phyloP scores from a whole-genome alignment of 1,140 invertebrate species.

The Ptiloglossa arizonensis region DNA sequence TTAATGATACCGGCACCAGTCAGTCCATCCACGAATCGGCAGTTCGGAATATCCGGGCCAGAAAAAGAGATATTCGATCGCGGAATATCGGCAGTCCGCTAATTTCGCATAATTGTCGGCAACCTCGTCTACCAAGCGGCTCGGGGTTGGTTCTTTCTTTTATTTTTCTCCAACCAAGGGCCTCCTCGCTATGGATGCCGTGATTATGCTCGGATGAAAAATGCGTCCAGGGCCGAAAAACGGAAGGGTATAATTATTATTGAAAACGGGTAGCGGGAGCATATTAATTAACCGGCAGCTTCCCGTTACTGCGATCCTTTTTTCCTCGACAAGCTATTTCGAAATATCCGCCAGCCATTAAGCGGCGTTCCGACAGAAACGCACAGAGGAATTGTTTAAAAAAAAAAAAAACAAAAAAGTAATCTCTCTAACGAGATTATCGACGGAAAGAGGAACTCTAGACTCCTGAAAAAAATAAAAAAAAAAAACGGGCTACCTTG shows the following conservation, averaged over 20 bases:
- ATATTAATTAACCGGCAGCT: conserved; percentile 33
- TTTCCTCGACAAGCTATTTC: not conserved
- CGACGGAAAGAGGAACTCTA: not conserved
- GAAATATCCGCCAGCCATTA: not conserved
- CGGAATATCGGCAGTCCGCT: conserved; percentile 50
- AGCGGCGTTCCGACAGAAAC: not conserved
- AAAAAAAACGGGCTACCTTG: not conserved
- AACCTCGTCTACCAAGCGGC: conserved; percentile 33
- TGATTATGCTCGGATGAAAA: conserved; percentile 49
- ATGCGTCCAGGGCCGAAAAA: not conserved
- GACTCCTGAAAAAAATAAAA: no score
- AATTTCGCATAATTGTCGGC: conserved; percentile 55
- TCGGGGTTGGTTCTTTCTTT: not conserved
- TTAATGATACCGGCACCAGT: conserved; percentile 5
- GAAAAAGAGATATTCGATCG: conserved; percentile 37
- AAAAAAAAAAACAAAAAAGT: no score
- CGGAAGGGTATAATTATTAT: conserved; percentile 64
- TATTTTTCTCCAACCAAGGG: conserved; percentile 1
- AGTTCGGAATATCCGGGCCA: conserved; percentile 16
- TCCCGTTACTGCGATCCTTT: not conserved
- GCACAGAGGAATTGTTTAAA: not conserved
- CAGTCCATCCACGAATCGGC: conserved; percentile 34
- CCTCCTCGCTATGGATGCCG: conserved; percentile 26
- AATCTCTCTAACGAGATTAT: not conserved
- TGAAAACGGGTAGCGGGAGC: conserved; percentile 49